phyloP scores from a whole-genome alignment of 2,888 invertebrate genomes.

The Zele albiditarsus region DNA sequence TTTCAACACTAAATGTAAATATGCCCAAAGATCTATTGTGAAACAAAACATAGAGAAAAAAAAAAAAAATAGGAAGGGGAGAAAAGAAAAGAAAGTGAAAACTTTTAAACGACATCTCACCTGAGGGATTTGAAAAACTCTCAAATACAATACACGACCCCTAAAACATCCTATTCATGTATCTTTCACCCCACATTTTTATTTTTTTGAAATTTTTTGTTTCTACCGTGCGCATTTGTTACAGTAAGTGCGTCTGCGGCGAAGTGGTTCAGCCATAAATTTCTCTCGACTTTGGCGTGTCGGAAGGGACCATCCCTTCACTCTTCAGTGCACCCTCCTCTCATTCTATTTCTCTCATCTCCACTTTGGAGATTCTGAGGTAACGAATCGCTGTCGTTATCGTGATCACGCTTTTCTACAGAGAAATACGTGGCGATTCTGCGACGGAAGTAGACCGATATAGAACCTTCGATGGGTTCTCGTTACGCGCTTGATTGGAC shows the following conservation, averaged over 20 bases:
- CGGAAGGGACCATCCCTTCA: slow-evolving; percentile 6
- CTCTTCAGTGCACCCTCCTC: neutral
- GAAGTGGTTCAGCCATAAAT: slow-evolving; percentile 47
- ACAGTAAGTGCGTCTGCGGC: slow-evolving; percentile 52
- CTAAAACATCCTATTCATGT: slow-evolving; percentile 20
- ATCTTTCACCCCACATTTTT: slow-evolving; percentile 7
- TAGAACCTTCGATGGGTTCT: slow-evolving; percentile 15
- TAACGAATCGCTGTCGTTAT: slow-evolving; percentile 33
- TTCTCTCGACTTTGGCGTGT: slow-evolving; percentile 23
- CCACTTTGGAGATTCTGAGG: slow-evolving; percentile 12
- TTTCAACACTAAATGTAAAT: slow-evolving; percentile 13
- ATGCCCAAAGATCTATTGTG: slow-evolving; percentile 11
- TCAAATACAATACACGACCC: slow-evolving; percentile 17
- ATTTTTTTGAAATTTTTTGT: slow-evolving; percentile 26
- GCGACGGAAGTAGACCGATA: slow-evolving; percentile 31
- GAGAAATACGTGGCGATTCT: slow-evolving; percentile 6
- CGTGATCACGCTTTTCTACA: slow-evolving; percentile 18
- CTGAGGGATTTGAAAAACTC: slow-evolving; percentile 23
- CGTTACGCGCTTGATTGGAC: slow-evolving; percentile 28
- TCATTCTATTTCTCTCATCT: slow-evolving; percentile 13
- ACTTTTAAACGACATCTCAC: slow-evolving; percentile 19
- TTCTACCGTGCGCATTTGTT: slow-evolving; percentile 45
- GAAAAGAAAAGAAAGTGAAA: neutral
- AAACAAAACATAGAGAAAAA: slow-evolving; percentile 20
- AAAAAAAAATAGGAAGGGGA: neutral